Percentiles rank a stretch among this genome's conserved stretches.
Evolutionary conservation across 2,888 invertebrate genomes (phyloP).

Genomic region (Chydorus sphaericus): DNA sequence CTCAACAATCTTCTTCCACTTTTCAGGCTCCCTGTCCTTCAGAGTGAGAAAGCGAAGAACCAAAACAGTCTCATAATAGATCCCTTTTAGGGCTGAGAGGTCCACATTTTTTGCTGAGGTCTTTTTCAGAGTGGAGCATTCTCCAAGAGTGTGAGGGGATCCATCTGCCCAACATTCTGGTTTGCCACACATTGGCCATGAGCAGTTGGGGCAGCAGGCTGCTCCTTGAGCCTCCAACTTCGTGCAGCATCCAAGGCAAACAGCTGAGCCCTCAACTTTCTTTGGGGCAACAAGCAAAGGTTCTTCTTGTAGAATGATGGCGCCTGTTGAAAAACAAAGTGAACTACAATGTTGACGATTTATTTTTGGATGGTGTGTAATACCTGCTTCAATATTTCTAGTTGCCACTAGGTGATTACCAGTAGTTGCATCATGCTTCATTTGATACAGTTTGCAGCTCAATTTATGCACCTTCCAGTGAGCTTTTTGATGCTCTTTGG

Average conservation of each 20-base stretch:
- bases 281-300: conserved; percentile 22
- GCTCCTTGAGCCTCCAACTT: conserved; percentile 39
- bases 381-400: not conserved
- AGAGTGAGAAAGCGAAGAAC: conserved; percentile 53
- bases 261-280: conserved; percentile 19
- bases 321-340: too few species aligned
- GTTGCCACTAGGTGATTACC: not conserved
- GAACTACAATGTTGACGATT: too few species aligned
- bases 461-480: conserved; percentile 62
- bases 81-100: conserved; percentile 7
- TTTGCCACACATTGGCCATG: conserved; percentile 64
- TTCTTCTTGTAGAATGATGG: conserved; percentile 18
- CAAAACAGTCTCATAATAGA: conserved; percentile 51
- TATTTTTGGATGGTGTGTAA: too few species aligned
- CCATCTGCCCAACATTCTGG: conserved; percentile 40
- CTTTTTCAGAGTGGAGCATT: conserved; percentile 50
- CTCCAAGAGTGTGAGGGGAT: conserved; percentile 44
- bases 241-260: conserved; percentile 34
- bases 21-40: conserved; percentile 41
- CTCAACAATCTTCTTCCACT: conserved; percentile 45
- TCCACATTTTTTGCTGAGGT: conserved; percentile 29
- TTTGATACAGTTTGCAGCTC: conserved; percentile 48
- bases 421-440: conserved; percentile 22
- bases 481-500: conserved; percentile 55
- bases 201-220: conserved; percentile 47